phyloP scores from a whole-genome alignment of 2,113 vertebrate genomes.

The Perca fluviatilis region DNA sequence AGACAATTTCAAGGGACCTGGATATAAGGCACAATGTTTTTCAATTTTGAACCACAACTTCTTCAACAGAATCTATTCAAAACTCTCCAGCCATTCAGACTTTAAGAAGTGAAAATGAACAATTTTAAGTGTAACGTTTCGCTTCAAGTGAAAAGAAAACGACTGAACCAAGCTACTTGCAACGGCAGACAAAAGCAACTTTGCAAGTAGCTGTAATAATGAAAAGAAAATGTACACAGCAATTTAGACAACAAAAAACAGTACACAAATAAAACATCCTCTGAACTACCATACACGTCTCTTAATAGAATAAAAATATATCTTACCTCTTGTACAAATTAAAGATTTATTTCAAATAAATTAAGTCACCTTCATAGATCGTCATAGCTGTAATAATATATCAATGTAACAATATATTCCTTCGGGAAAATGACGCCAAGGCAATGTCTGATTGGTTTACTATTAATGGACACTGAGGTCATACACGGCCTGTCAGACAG shows the following conservation, averaged over 20 bases:
- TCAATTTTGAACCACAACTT: conserved; percentile 40
- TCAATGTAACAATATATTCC: conserved; percentile 79
- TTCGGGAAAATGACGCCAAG: conserved; percentile 71
- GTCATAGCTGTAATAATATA: conserved; percentile 78
- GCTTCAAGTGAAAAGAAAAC: conserved; percentile 38
- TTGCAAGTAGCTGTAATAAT: conserved; percentile 31
- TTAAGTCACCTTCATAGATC: conserved; percentile 85
- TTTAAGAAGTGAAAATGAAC: conserved; percentile 25
- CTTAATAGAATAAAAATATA: conserved; percentile 84
- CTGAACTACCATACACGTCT: conserved; percentile 74
- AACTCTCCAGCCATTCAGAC: conserved; percentile 12
- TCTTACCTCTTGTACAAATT: conserved; percentile 84
- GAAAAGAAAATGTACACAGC: conserved; percentile 54
- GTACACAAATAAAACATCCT: conserved; percentile 69
- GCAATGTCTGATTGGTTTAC: conserved; percentile 75
- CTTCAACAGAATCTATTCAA: conserved; percentile 34
- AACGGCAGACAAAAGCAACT: conserved; percentile 24
- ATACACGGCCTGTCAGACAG: conserved; percentile 58
- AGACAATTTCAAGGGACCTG: conserved; percentile 55
- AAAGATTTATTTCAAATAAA: conserved; percentile 88
- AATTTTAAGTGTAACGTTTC: neutral
- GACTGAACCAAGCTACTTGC: conserved; percentile 26
- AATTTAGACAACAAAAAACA: conserved; percentile 69
- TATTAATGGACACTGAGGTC: conserved; percentile 71
- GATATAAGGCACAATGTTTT: conserved; percentile 79